Evolutionary conservation across 2,888 invertebrate species (phyloP).

Genomic region (Brachypterus glaber): DNA sequence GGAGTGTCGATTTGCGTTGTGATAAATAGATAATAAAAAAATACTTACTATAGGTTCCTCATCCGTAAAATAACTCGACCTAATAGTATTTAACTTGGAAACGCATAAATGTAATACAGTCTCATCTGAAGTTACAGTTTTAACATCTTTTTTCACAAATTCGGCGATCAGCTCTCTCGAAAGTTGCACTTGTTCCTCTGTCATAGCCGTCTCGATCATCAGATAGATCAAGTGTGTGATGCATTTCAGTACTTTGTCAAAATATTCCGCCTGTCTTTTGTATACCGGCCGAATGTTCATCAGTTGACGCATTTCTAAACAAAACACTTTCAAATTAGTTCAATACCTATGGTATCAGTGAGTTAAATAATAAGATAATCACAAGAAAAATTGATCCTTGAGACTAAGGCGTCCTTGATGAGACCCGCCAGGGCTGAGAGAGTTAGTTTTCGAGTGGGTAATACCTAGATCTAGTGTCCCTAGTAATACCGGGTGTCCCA

Average conservation of each 20-base stretch:
- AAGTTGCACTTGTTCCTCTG: constrained; percentile 42
- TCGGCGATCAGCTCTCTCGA: constrained; percentile 45
- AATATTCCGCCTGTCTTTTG: constrained; percentile 70
- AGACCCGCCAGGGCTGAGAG: too few relatives aligned
- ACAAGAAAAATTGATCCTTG: too few relatives aligned
- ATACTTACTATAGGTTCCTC: constrained; percentile 45
- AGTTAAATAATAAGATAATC: too few relatives aligned
- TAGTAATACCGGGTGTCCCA: too few relatives aligned
- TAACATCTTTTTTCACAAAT: constrained; percentile 55
- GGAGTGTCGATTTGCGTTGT: too few relatives aligned
- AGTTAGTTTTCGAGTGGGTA: too few relatives aligned
- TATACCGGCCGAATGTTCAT: constrained; percentile 56
- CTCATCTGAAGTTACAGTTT: constrained; percentile 62
- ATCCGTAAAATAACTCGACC: constrained; percentile 66
- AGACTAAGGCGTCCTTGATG: too few relatives aligned
- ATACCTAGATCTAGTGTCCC: too few relatives aligned
- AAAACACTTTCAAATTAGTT: too few relatives aligned
- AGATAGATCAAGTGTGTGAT: constrained; percentile 68
- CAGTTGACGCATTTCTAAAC: constrained; percentile 45
- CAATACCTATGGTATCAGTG: too few relatives aligned
- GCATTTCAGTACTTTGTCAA: constrained; percentile 72
- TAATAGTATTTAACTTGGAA: constrained; percentile 66
- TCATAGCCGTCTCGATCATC: constrained; percentile 51
- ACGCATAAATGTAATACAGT: constrained; percentile 79
- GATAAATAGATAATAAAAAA: too few relatives aligned